Percentiles rank a stretch among this genome's conserved stretches.
phyloP scores from a whole-genome alignment of 2,113 vertebrate genomes.

The Phoenicopterus ruber region DNA sequence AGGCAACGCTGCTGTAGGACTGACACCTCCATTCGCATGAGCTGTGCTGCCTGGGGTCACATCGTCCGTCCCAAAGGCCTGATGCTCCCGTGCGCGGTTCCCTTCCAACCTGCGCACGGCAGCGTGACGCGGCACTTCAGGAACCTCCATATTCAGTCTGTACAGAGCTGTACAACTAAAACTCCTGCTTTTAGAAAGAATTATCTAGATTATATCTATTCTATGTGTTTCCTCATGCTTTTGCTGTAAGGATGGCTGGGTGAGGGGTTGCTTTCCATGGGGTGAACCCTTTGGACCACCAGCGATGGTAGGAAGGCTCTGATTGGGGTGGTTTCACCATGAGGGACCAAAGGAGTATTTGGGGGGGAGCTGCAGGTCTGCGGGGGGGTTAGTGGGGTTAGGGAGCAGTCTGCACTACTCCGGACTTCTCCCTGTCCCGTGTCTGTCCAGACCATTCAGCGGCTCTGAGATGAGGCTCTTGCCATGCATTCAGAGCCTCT shows the following conservation, averaged over 20 bases:
- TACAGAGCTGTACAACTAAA: background rate
- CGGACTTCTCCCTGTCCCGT: background rate
- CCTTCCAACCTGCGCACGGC: background rate
- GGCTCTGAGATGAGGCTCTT: background rate
- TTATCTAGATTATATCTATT: background rate
- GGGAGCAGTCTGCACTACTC: background rate
- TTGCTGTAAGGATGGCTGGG: background rate
- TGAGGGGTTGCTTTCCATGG: background rate
- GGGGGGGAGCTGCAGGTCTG: background rate
- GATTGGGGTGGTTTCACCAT: rapidly evolving
- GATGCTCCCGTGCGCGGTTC: background rate
- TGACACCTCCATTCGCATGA: background rate
- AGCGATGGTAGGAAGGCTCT: background rate
- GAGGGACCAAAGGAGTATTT: background rate
- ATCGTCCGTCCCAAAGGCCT: background rate
- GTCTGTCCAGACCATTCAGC: background rate
- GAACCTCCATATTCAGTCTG: background rate
- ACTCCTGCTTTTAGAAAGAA: background rate
- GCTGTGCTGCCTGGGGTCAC: background rate
- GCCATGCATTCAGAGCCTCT: background rate
- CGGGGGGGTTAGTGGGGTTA: background rate
- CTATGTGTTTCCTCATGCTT: background rate
- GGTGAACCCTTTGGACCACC: background rate
- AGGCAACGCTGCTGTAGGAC: background rate
- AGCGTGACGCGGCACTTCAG: background rate